These are phyloP conservation scores for Laticauda colubrina DNA, from an alignment of 2,113 vertebrate genomes.

Conservation along the genomic window DNA sequence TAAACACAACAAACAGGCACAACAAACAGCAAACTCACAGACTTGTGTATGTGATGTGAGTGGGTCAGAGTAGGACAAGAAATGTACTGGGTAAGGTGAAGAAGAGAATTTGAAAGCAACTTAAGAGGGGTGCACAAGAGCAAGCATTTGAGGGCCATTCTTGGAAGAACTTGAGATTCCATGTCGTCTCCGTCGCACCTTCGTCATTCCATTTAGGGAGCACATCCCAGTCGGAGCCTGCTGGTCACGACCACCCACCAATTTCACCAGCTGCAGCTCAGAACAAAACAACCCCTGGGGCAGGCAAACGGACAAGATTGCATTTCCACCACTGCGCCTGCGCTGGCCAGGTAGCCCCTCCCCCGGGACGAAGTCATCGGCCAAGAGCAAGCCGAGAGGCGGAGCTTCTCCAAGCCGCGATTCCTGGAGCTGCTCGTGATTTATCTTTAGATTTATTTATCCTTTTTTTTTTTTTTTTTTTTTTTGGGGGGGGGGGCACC, in stretches of 20 bases:
- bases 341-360: neutral
- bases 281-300: neutral
- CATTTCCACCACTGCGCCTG: neutral
- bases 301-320: neutral
- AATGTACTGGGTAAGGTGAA: neutral
- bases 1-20: neutral
- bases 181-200: neutral
- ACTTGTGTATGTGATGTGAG: neutral
- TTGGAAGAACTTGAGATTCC: neutral
- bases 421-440: neutral
- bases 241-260: neutral
- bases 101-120: neutral
- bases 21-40: neutral
- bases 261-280: neutral
- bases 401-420: neutral
- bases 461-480: too few species aligned
- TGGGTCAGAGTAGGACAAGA: neutral
- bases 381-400: neutral
- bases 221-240: neutral
- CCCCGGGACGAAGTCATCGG: neutral
- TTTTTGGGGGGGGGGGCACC: neutral
- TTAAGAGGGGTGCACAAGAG: neutral
- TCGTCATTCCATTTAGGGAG: neutral
- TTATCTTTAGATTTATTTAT: too few species aligned
- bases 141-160: neutral